Evolutionary conservation across 2,113 vertebrate species (phyloP).

Genomic region (Silurus asotus): DNA sequence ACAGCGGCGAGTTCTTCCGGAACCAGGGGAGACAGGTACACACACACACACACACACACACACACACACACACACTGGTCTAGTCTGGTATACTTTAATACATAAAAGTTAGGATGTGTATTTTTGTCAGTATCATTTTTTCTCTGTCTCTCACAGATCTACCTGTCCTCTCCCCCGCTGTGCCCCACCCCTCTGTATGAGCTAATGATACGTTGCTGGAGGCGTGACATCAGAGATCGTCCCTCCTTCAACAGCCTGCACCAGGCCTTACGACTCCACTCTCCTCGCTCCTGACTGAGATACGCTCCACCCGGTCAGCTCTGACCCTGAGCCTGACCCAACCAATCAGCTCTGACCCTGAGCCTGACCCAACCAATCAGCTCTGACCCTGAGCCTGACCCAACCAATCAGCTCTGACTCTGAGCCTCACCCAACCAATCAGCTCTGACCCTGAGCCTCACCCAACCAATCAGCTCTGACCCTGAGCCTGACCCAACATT

Average conservation of each 20-base stretch:
- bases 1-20: slow-evolving; percentile 86
- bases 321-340: not conserved
- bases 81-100: not conserved
- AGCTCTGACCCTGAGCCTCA: not conserved
- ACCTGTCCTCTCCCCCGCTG: slow-evolving; percentile 76
- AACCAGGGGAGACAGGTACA: slow-evolving; percentile 82
- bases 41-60: not conserved
- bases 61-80: not conserved
- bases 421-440: not conserved
- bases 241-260: slow-evolving; percentile 77
- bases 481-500: not conserved
- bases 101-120: no score
- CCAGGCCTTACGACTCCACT: slow-evolving; percentile 78
- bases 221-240: slow-evolving; percentile 76
- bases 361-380: not conserved
- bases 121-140: not conserved
- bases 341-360: not conserved
- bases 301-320: slow-evolving; percentile 52
- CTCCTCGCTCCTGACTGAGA: slow-evolving; percentile 64
- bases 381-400: not conserved
- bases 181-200: slow-evolving; percentile 80
- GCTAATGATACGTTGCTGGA: slow-evolving; percentile 84
- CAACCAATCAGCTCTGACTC: not conserved
- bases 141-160: slow-evolving; percentile 65
- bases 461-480: not conserved